Evolutionary conservation across 2,888 invertebrate species (phyloP).

Genomic region (Melanostoma mellinum): DNA sequence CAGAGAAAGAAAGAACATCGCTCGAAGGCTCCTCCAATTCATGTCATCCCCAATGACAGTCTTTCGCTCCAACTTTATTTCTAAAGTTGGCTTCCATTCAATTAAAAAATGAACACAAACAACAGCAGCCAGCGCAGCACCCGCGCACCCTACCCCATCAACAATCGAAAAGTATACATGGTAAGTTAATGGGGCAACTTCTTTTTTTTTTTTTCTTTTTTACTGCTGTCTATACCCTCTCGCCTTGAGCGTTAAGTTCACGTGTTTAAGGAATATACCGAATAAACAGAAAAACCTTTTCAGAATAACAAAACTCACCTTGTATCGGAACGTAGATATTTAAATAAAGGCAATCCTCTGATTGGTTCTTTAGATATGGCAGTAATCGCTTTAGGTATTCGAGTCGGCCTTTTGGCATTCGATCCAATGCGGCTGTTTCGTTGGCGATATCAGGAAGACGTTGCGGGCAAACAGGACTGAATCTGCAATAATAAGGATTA

Average conservation of each 20-base stretch:
- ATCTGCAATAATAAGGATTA: slow-evolving; percentile 81
- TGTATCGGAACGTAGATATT: slow-evolving; percentile 98
- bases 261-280: slow-evolving; percentile 5
- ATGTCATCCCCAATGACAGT: slow-evolving; percentile 37
- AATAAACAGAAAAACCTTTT: background rate
- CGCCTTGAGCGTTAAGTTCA: slow-evolving; percentile 20
- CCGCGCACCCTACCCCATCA: background rate
- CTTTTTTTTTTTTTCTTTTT: background rate
- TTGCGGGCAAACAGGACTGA: slow-evolving; percentile 96
- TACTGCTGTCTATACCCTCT: slow-evolving; percentile 1
- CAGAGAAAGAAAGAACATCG: slow-evolving; percentile 4
- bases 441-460: slow-evolving; percentile 92
- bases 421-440: slow-evolving; percentile 90
- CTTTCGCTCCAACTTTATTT: slow-evolving; percentile 43
- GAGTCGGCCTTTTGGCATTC: slow-evolving; percentile 94
- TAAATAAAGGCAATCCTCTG: slow-evolving; percentile 97
- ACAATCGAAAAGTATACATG: background rate
- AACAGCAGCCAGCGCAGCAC: slow-evolving; percentile 10
- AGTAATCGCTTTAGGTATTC: slow-evolving; percentile 94
- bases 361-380: slow-evolving; percentile 94
- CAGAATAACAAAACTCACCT: slow-evolving; percentile 85
- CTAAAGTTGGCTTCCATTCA: slow-evolving; percentile 54
- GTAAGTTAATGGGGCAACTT: slow-evolving; percentile 25
- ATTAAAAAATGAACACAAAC: slow-evolving; percentile 44
- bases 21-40: slow-evolving; percentile 10